phyloP scores from a whole-genome alignment of 1,140 invertebrate genomes.

The Anoplolepis gracilipes region DNA sequence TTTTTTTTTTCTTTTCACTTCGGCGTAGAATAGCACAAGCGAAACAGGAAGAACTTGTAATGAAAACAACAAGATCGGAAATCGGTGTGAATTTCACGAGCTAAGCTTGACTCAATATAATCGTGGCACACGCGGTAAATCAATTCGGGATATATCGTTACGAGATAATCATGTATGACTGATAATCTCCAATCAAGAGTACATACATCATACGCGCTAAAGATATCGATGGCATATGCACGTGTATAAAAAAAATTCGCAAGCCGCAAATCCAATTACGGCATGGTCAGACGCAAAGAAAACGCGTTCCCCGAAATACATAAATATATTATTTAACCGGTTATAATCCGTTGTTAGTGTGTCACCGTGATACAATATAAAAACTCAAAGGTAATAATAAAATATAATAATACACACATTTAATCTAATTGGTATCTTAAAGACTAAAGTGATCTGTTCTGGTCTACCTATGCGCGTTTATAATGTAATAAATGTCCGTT shows the following conservation, averaged over 20 bases:
- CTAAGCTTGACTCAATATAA: slow-evolving; percentile 37
- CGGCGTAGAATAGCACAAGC: slow-evolving; percentile 47
- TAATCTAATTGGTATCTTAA: slow-evolving; percentile 78
- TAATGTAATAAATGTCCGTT: slow-evolving; percentile 70
- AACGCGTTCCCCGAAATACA: slow-evolving; percentile 75
- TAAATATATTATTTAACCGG: slow-evolving; percentile 79
- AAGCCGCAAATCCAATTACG: slow-evolving; percentile 45
- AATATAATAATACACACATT: slow-evolving; percentile 80
- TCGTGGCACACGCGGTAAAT: slow-evolving; percentile 48
- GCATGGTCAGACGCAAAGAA: slow-evolving; percentile 58
- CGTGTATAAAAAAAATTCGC: slow-evolving; percentile 47
- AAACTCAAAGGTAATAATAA: slow-evolving; percentile 73
- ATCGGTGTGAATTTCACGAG: slow-evolving; percentile 18
- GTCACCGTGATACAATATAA: slow-evolving; percentile 80
- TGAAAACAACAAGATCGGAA: slow-evolving; percentile 30
- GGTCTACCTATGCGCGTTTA: slow-evolving; percentile 74
- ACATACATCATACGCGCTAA: slow-evolving; percentile 21
- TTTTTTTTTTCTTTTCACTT: slow-evolving; percentile 26
- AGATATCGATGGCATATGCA: slow-evolving; percentile 46
- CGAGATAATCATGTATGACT: not conserved
- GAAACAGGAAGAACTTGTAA: slow-evolving; percentile 49
- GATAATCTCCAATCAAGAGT: slow-evolving; percentile 42
- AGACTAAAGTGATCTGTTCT: slow-evolving; percentile 73
- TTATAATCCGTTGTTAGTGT: slow-evolving; percentile 80
- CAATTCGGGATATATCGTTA: not conserved